Percentiles rank a stretch among this genome's conserved stretches.
phyloP scores from a whole-genome alignment of 1,140 invertebrate species.

The Coenobita brevimanus region DNA sequence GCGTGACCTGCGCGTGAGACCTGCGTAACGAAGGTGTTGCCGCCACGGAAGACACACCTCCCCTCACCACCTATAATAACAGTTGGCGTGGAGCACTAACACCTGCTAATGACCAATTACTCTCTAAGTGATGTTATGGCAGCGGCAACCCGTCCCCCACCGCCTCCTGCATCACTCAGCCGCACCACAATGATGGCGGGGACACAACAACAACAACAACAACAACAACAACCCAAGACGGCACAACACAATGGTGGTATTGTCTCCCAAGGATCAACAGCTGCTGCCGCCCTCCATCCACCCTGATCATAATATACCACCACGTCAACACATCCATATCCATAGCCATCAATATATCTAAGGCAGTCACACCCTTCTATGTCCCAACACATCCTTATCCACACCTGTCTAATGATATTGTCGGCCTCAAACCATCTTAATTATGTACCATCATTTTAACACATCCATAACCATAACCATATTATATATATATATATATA shows the following conservation, averaged over 20 bases:
- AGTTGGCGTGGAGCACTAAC: slow-evolving; percentile 39
- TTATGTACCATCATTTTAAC: too few species aligned
- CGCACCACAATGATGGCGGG: background rate
- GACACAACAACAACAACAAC: background rate
- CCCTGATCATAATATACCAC: background rate
- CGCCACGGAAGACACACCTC: too few species aligned
- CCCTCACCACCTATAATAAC: slow-evolving; percentile 32
- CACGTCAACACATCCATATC: background rate
- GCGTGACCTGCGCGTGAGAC: too few species aligned
- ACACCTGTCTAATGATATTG: too few species aligned
- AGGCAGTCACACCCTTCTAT: too few species aligned
- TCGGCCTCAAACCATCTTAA: too few species aligned
- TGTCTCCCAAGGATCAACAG: slow-evolving; percentile 13
- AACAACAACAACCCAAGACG: background rate
- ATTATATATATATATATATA: background rate
- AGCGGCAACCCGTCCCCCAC: too few species aligned
- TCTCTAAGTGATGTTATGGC: slow-evolving; percentile 44
- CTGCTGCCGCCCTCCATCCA: background rate
- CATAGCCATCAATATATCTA: background rate
- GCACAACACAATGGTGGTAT: slow-evolving; percentile 32
- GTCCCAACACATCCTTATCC: too few species aligned
- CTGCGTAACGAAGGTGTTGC: too few species aligned
- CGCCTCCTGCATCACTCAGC: slow-evolving; percentile 17
- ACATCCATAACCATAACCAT: too few species aligned
- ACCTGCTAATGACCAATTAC: slow-evolving; percentile 52